Base-by-base conservation (phyloP, 2,113 vertebrate genomes). In the Cichladusa arquata region DNA sequence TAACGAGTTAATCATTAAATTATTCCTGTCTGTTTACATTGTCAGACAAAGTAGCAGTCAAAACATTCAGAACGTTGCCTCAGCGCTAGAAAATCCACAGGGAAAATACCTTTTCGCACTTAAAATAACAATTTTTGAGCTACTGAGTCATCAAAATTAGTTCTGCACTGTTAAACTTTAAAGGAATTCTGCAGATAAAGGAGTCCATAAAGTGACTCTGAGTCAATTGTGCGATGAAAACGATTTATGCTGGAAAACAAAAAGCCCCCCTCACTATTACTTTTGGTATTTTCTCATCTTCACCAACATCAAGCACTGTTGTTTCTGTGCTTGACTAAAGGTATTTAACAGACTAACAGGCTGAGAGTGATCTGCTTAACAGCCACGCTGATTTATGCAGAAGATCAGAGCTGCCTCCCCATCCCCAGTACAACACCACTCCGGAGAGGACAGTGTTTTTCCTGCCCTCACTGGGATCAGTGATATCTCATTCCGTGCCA, bases 101-200 rank as follows among this genome's bases (percentile, higher is more conserved):
- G 88, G 92, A 95, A 97, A 96, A 97, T 96, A 96, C 96, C 94
- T 97, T 97, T 96, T 93, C 1, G 81, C 74, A 90, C 88, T 97
- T 97, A 96, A 97, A 96, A 94, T 91, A 96, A 92, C 85, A 91
- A 83, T 92, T 91, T 96, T 94, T 2, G 2, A 86, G 93, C 95
- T 97, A 88, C 86, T 93, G 96, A 97, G 92, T 96, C 95, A 97
- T 81, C 92, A 92, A 72, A 94, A 97, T 97, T 96, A 97, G 94
- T 97, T 97, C 96, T 97, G 94, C 96, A 51, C 93, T 95, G 95
- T 96, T 97, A 95, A 95, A 88, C 93, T 94, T 90, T 88, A 96
- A 97, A 97, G 90, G 62, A 95, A 92, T 95, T 88, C 66, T 86
- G 88, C 84, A 95, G 95, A 86, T 95, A 92, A 89, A 93, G 73